Evolutionary conservation across 92 coral and sea anemone genomes (phyloP), one percentile per base, ranked within the genome.

Genomic region (Diadumene lineata): DNA sequence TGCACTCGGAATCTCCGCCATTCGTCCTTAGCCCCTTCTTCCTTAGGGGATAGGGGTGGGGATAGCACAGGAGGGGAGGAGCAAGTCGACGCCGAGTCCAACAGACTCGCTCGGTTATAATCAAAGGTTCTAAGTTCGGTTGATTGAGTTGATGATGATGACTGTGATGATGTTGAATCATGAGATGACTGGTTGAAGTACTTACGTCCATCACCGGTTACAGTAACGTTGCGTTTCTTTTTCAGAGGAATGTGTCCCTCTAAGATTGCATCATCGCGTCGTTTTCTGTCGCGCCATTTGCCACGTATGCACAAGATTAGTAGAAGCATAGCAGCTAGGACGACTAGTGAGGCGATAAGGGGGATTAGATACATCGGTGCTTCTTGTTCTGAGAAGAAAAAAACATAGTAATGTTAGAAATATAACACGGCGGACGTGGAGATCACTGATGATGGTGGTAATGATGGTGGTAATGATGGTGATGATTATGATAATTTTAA

Each of bases 1-100:
- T 82, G 97, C 43, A 91, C 97, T 64, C 81, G 90, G 83, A 91
- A 91, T 85, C 99, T 96, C 57, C 97, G 76, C 97, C 97, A 96
- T 66, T 96, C 99, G 83, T 96, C 99, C 31, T 90, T 89, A 31
- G 93, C 97, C 30, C 99, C 99, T 56, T 92, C 92, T 80, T 96
- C 99, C 79, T 87, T 82, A 10, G 99, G 99, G 79, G 99, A 92
- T 66, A 89, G 90, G 70, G 99, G 92, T 50, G 99, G 99, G 26
- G 96, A 88, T 1, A 92, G 50, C 1, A 96, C 92, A 73, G 89
- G 97, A 25, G 97, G 97, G 6, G 90, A 80, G 3, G 88, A 84
- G 78, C 99, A 86, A 64, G 84, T 55, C 24, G 97, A 87, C 0
- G 83, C 85, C 10, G 92, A 84, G 63, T 88, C 98, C 50, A 88